Evolutionary conservation across 1,140 invertebrate genomes (phyloP).

Genomic region (Leptinotarsa texana): DNA sequence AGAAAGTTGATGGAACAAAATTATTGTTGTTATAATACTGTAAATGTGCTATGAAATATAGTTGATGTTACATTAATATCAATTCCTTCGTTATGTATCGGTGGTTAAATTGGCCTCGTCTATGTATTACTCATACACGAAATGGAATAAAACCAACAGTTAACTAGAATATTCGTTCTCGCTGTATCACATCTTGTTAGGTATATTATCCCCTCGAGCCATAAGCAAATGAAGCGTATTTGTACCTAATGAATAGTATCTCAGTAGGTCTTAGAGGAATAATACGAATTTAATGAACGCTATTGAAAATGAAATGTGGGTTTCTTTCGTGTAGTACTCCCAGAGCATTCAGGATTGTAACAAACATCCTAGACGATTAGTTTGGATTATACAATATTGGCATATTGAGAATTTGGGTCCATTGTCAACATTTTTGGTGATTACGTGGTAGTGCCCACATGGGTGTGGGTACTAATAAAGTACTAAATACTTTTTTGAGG

Average conservation of each 20-base stretch:
- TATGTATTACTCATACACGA: not conserved
- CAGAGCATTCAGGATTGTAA: too few relatives aligned
- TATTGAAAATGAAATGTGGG: not conserved
- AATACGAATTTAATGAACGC: conserved; percentile 2
- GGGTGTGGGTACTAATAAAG: too few relatives aligned
- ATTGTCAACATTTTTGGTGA: too few relatives aligned
- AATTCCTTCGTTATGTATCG: not conserved
- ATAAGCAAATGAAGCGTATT: not conserved
- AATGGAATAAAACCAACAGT: not conserved
- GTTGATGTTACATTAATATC: too few relatives aligned
- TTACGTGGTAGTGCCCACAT: too few relatives aligned
- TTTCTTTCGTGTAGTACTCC: not conserved
- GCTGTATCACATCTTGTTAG: conserved; percentile 8
- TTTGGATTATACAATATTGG: too few relatives aligned
- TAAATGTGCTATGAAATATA: too few relatives aligned
- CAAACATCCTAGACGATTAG: too few relatives aligned
- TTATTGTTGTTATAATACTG: too few relatives aligned
- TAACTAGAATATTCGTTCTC: not conserved
- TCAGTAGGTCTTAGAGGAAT: not conserved
- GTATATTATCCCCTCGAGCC: not conserved
- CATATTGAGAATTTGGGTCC: too few relatives aligned
- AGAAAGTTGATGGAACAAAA: too few relatives aligned
- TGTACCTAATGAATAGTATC: conserved; percentile 8
- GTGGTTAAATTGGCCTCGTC: not conserved
- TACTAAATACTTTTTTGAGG: too few relatives aligned